Evolutionary conservation across 2,113 vertebrate genomes (phyloP).

Genomic region (Phoenicopterus ruber): DNA sequence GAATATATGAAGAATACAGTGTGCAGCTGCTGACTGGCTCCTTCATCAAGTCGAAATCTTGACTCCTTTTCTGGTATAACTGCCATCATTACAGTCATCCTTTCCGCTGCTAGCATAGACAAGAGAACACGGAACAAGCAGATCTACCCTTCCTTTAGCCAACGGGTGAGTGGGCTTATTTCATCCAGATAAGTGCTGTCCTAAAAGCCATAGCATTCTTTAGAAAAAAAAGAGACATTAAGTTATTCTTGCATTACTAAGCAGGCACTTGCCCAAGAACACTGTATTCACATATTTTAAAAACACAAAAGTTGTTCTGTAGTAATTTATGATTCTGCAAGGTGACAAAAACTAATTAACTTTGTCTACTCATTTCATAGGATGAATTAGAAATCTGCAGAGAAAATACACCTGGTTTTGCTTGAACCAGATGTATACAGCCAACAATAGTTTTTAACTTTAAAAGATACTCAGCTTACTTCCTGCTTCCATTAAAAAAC

Average conservation of each 20-base stretch:
- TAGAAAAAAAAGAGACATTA: background rate
- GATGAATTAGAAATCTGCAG: background rate
- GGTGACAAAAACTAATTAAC: background rate
- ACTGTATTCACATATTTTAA: background rate
- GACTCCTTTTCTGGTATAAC: background rate
- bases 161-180: background rate
- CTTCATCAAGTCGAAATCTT: background rate
- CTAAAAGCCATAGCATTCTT: background rate
- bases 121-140: background rate
- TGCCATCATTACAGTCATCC: background rate
- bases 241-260: background rate
- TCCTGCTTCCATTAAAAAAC: background rate
- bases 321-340: background rate
- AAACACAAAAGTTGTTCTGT: background rate
- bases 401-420: background rate
- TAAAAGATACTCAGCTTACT: background rate
- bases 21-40: background rate
- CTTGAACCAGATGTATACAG: background rate
- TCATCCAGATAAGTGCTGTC: background rate
- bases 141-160: background rate
- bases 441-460: background rate
- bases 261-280: background rate
- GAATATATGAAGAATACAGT: slow-evolving; percentile 64
- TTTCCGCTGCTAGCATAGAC: background rate
- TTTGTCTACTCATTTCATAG: background rate